Evolutionary conservation across 2,797 vertebrate species (phyloP), one percentile per base, ranked within the genome.

Genomic region (Halcyon smyrnensis): DNA sequence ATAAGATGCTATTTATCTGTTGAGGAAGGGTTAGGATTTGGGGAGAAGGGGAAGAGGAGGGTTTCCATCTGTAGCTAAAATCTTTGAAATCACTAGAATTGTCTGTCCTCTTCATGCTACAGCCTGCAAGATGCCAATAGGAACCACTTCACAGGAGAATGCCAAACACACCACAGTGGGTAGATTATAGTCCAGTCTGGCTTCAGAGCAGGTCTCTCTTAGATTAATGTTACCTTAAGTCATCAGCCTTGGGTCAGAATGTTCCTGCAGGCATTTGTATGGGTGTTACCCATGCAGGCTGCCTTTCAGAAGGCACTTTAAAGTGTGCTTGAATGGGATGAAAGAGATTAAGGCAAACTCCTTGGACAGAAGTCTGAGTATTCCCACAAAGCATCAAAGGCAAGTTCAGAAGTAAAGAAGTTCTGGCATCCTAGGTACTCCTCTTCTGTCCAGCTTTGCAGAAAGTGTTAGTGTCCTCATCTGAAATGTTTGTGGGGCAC

Each of bases 391-490:
- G 10, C 23, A 32, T 8, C 41, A 53, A 36, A 24, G 19, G 45
- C 12, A n/a, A 7, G 15, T 9, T 34, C 8, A 15, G 37, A 25
- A 19, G 53, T 1, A 45, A 69, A 25, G 28, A 30, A 4, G 37
- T 70, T 39, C 15, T 60, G 62, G 60, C 45, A 2, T 6, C 48
- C 46, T 21, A 27, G 28, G 20, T 53, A 57, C 34, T 34, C 27
- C 30, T 51, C 23, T 25, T 36, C 56, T 39, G 39, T 24, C 36
- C 62, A 51, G 65, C 48, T 62, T 43, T 59, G 76, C 83, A 37
- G 21, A 3, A 36, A 20, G 48, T 0, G 2, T 43, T 21, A 7
- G 5, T 1, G 4, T 37, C 86, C 84, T 43, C 21, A 1, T 25
- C 4, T 20, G 60, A 9, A 53, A 25, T 0, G 17, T 34, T 51